Evolutionary conservation across 2,888 invertebrate species (phyloP).

Genomic region (Achlya flavicornis): DNA sequence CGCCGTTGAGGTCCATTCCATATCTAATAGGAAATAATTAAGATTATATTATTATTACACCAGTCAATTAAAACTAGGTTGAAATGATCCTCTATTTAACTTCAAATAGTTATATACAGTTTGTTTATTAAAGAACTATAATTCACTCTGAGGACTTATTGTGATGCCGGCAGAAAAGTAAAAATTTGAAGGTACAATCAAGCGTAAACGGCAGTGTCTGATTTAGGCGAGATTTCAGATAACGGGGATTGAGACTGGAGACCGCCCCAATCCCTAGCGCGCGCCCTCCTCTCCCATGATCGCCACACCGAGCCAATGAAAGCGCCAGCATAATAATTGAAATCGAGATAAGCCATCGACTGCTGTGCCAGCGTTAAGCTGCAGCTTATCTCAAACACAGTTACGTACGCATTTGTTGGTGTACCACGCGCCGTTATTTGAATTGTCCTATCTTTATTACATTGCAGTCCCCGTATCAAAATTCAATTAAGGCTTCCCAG

Average conservation of each 20-base stretch:
- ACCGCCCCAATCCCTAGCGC: constrained; percentile 63
- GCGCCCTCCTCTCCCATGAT: constrained; percentile 54
- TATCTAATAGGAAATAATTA: constrained; percentile 86
- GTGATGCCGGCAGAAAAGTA: not conserved
- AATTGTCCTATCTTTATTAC: constrained; percentile 69
- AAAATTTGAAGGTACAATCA: constrained; percentile 49
- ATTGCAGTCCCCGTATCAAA: constrained; percentile 57
- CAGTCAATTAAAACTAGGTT: not conserved
- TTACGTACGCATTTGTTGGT: constrained; percentile 70
- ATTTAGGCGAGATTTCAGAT: constrained; percentile 77
- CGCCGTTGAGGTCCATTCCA: constrained; percentile 97
- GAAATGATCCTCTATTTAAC: not conserved
- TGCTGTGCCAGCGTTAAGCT: constrained; percentile 75
- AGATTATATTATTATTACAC: constrained; percentile 16
- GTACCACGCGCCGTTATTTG: constrained; percentile 68
- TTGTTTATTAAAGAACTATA: not conserved
- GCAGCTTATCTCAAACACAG: constrained; percentile 73
- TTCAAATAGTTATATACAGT: not conserved
- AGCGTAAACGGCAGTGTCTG: constrained; percentile 65
- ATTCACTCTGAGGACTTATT: not conserved
- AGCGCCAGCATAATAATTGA: constrained; percentile 80
- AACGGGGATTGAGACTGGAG: constrained; percentile 58
- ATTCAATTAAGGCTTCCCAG: constrained; percentile 53
- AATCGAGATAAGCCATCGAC: constrained; percentile 81
- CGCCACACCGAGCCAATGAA: constrained; percentile 71